A percentile compares a stretch with the other conserved stretches of the same genome.
Conservation (phyloP, 2,113 vertebrate genomes). For the Platichthys flesus region DNA sequence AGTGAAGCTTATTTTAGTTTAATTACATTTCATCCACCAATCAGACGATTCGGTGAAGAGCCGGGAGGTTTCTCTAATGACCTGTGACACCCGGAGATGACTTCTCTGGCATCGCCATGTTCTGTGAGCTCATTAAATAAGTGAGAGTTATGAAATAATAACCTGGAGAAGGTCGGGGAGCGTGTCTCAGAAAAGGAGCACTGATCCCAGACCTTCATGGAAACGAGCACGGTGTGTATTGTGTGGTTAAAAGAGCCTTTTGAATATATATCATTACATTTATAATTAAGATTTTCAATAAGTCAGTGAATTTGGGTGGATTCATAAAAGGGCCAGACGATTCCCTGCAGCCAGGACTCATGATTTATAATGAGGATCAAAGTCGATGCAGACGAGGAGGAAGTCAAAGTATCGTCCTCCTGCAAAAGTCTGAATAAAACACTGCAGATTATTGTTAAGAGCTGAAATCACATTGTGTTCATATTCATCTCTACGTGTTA, state of each 20-base stretch:
- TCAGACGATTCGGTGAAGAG: neutral
- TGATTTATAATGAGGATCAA: neutral
- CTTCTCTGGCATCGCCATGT: constrained; percentile 19
- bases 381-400: neutral
- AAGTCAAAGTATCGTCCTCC: neutral
- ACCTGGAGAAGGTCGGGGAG: constrained; percentile 52
- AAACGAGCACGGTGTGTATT: constrained; percentile 49
- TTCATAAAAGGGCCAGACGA: neutral
- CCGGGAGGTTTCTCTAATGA: constrained; percentile 28
- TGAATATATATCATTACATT: constrained; percentile 32
- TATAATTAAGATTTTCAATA: constrained; percentile 32
- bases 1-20: no score
- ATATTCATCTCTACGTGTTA: no score
- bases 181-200: constrained; percentile 38
- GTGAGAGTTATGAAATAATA: constrained; percentile 59
- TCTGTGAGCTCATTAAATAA: constrained; percentile 55
- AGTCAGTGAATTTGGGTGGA: constrained; percentile 2
- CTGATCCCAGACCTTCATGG: constrained; percentile 38
- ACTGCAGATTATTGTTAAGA: neutral
- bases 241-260: constrained; percentile 12
- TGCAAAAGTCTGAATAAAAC: neutral
- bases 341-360: constrained; percentile 21
- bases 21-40: no score
- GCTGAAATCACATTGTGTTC: no score
- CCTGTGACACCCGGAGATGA: constrained; percentile 21